Conservation (phyloP, 2,888 invertebrate genomes). For the Nowickia ferox region DNA sequence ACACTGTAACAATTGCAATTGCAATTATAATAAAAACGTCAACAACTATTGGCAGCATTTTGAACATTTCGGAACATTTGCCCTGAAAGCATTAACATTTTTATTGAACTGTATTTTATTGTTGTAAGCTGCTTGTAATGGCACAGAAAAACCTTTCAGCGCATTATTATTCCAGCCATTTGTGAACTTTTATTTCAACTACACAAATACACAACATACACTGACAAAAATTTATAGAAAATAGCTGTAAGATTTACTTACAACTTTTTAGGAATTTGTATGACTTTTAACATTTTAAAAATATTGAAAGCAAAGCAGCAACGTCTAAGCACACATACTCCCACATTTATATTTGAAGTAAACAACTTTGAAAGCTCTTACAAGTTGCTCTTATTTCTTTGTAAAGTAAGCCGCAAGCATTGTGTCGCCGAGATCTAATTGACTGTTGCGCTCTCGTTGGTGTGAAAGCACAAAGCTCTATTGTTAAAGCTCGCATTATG, state of each 20-base stretch:
- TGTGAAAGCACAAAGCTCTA: no score
- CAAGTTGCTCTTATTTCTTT: no score
- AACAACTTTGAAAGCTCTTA: no score
- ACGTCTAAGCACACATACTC: no score
- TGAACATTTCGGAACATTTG: constrained; percentile 35
- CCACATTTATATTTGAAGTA: no score
- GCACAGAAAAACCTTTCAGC: constrained; percentile 1
- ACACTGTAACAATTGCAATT: constrained; percentile 53
- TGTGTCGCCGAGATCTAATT: no score
- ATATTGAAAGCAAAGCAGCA: no score
- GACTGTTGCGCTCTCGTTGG: no score
- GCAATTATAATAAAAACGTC: constrained; percentile 47
- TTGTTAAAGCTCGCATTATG: no score
- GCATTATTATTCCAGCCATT: constrained; percentile 26
- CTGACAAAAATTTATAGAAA: background rate
- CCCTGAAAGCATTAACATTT: constrained; percentile 46
- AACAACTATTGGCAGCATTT: constrained; percentile 43
- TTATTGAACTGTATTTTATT: constrained; percentile 46
- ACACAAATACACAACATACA: background rate
- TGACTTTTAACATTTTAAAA: no score
- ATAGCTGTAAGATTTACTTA: background rate
- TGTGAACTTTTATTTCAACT: constrained; percentile 10
- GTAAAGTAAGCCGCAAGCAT: no score
- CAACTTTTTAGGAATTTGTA: background rate
- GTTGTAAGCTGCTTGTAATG: constrained; percentile 24